These are phyloP conservation scores for Macrosiphum euphorbiae DNA, from an alignment of 2,888 invertebrate genomes.

Conservation along the genomic window DNA sequence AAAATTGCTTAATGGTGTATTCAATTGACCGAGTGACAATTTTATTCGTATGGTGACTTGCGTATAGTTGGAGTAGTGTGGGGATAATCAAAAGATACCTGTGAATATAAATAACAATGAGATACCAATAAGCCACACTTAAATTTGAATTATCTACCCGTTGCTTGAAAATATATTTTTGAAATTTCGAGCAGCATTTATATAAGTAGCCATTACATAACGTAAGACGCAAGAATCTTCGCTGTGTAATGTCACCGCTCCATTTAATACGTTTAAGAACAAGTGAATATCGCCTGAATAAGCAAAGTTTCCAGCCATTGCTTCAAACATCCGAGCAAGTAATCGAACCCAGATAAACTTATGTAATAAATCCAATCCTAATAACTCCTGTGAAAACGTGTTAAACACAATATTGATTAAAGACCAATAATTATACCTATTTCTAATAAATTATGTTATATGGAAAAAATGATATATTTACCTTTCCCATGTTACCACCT, in stretches of 20 bases:
- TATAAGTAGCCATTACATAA: constrained; percentile 96
- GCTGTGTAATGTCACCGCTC: constrained; percentile 95
- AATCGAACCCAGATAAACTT: constrained; percentile 99
- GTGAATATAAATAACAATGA: constrained; percentile 64
- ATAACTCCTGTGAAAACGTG: constrained; percentile 76
- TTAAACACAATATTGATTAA: background rate
- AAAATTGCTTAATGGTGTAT: constrained; percentile 98
- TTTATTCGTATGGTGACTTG: constrained; percentile 97
- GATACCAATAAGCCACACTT: background rate
- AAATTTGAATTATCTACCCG: constrained; percentile 76
- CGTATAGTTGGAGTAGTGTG: constrained; percentile 94
- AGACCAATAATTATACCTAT: background rate
- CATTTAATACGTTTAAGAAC: constrained; percentile 97
- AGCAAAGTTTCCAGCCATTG: constrained; percentile 97
- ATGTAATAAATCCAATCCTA: constrained; percentile 95
- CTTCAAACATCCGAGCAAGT: constrained; percentile 96
- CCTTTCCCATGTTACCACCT: constrained; percentile 89
- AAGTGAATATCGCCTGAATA: constrained; percentile 97
- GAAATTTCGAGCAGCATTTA: constrained; percentile 97
- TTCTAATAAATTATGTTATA: background rate
- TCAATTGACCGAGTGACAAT: constrained; percentile 95
- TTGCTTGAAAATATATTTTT: constrained; percentile 99
- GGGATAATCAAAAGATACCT: constrained; percentile 98
- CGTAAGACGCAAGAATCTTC: constrained; percentile 96
- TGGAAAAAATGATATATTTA: constrained; percentile 68